A percentile compares a stretch with the other conserved stretches of the same genome.
phyloP scores from a whole-genome alignment of 2,113 vertebrate species.

The Colossoma macropomum region DNA sequence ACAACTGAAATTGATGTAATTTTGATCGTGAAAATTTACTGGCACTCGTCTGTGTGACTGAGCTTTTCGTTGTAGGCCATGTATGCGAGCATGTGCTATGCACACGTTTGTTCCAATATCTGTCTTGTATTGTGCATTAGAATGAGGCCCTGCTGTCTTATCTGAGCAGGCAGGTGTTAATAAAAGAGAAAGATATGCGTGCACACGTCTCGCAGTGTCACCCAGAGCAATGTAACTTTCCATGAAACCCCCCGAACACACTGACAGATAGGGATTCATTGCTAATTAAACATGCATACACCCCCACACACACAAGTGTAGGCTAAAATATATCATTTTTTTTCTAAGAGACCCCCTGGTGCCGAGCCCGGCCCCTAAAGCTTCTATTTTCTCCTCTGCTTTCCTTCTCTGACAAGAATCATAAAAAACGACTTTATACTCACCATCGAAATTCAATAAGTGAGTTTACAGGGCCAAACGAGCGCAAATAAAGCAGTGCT shows the following conservation, averaged over 20 bases:
- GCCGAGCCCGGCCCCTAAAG: neutral
- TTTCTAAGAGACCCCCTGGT: neutral
- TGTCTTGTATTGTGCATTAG: neutral
- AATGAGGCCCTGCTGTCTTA: neutral
- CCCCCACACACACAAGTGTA: conserved; percentile 7
- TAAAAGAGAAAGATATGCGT: neutral
- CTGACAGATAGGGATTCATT: neutral
- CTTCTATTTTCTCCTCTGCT: conserved; percentile 41
- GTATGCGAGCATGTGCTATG: neutral
- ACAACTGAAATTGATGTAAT: too few species aligned
- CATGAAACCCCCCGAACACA: neutral
- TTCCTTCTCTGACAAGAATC: conserved; percentile 49
- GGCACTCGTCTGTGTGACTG: too few species aligned
- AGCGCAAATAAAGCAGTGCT: conserved; percentile 46
- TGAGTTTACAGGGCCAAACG: conserved; percentile 55
- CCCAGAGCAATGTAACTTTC: neutral
- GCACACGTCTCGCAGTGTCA: neutral
- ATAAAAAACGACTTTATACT: conserved; percentile 44
- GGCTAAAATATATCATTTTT: neutral
- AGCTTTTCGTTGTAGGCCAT: neutral
- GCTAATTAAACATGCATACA: neutral
- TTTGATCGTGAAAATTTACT: too few species aligned
- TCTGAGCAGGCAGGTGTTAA: conserved; percentile 3
- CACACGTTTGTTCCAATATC: neutral
- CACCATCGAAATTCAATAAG: conserved; percentile 61